Base-by-base conservation (phyloP, 2,888 invertebrate genomes). In the Rotaria magnacalcarata region DNA sequence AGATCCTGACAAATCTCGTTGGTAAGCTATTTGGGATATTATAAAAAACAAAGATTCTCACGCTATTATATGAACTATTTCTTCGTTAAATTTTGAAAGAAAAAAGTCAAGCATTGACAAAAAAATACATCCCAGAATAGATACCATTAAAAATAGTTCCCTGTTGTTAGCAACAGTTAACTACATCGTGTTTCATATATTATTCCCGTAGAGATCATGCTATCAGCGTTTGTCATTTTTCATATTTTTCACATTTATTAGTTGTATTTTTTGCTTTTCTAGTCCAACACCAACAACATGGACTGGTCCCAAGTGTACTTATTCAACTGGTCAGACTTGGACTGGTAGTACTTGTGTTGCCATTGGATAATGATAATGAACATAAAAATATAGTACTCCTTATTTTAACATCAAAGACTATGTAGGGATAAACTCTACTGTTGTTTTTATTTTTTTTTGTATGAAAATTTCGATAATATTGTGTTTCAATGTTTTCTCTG, bases 251-350 rank as follows among this genome's bases (percentile, higher is more conserved):
- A 60, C 11, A 60, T 60, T 3, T 60, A 11, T 60, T 60, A 60
- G 8, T 60, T n/a, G n/a, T 60, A 50, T 27, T 27, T 24, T 14
- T 58, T 24, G 24, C 8, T 27, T 67, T 67, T 3, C 27, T 67
- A 67, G 67, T 67, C 67, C 67, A 34, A 27, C 67, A n/a, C 67
- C 67, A 34, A 67, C 34, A 34, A 67, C 67, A 27, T 67, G 67
- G 67, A 11, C 8, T 34, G 67, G n/a, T 27, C 27, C 67, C 2
- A 75, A 75, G 21, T 75, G 43, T n/a, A 43, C 21, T 43, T 75
- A 24, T 27, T 21, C 43, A 3, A 16, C 19, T 43, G 41, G 75
- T 24, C 7, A 75, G 16, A 43, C 21, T n/a, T 43, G 43, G 75
- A 41, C 21, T 24, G 24, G 75, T 43, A 11, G 1, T 47, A 24